Conservation (phyloP, 2,888 invertebrate genomes). For the Macropis europaea region DNA sequence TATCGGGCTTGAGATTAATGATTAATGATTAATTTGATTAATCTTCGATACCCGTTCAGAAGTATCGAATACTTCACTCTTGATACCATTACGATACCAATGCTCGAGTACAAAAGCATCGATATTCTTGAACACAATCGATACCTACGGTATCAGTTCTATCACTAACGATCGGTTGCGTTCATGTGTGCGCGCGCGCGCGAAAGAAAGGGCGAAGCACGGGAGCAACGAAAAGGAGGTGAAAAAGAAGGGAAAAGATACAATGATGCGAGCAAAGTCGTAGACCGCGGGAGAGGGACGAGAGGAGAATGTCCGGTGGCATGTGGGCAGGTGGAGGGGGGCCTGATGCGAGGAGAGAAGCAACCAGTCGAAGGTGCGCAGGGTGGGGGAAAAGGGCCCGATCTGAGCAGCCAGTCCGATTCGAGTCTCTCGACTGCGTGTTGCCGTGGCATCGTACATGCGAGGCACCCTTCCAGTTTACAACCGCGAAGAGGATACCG, state of each 20-base stretch:
- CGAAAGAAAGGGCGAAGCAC: slow-evolving; percentile 46
- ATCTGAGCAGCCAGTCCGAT: slow-evolving; percentile 70
- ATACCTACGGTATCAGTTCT: no score
- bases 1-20: no score
- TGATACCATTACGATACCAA: no score
- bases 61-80: no score
- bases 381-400: slow-evolving; percentile 64
- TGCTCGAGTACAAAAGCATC: no score
- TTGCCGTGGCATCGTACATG: slow-evolving; percentile 54
- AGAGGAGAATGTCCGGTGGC: slow-evolving; percentile 59
- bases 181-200: slow-evolving; percentile 29
- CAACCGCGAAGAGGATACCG: slow-evolving; percentile 34
- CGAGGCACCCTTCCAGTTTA: slow-evolving; percentile 46
- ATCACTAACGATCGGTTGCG: slow-evolving; percentile 36
- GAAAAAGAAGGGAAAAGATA: slow-evolving; percentile 45
- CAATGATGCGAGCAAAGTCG: slow-evolving; percentile 58
- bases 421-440: slow-evolving; percentile 64
- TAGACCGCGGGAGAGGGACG: slow-evolving; percentile 23
- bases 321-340: slow-evolving; percentile 49
- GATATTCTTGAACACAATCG: no score
- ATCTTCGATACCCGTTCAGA: no score
- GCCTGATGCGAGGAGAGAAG: slow-evolving; percentile 57
- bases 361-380: slow-evolving; percentile 50
- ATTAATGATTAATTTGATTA: no score
- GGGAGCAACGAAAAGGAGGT: slow-evolving; percentile 41